Evolutionary conservation across 2,888 invertebrate genomes (phyloP).

Genomic region (Protophormia terraenovae): DNA sequence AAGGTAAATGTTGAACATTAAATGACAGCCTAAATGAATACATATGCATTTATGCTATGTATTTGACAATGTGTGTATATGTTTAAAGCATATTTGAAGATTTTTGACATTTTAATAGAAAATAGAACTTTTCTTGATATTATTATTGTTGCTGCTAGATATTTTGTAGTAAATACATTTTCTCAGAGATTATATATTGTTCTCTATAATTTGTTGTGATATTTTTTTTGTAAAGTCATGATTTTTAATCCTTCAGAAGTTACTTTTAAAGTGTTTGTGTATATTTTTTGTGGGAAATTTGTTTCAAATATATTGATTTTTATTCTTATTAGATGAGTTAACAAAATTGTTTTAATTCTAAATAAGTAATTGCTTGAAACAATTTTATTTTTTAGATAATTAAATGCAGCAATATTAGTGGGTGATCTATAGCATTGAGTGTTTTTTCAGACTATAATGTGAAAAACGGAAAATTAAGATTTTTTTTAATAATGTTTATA

Average conservation of each 20-base stretch:
- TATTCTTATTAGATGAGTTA: background rate
- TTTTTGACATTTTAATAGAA: slow-evolving; percentile 54
- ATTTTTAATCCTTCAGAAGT: background rate
- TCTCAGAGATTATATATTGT: background rate
- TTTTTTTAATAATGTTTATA: too few relatives aligned
- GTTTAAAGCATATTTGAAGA: slow-evolving; percentile 13
- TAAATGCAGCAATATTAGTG: too few relatives aligned
- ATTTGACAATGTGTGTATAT: background rate
- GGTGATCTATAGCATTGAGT: too few relatives aligned
- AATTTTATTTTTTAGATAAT: too few relatives aligned
- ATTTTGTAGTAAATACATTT: background rate
- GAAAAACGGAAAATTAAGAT: too few relatives aligned
- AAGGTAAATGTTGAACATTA: slow-evolving; percentile 11
- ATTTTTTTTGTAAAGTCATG: slow-evolving; percentile 29
- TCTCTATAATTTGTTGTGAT: background rate
- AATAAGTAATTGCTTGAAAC: too few relatives aligned
- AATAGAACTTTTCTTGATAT: background rate
- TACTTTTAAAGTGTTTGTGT: background rate
- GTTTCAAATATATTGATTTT: background rate
- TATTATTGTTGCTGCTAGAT: background rate
- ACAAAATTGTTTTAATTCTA: too few relatives aligned
- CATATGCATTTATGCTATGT: background rate
- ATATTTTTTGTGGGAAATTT: background rate
- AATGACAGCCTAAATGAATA: slow-evolving; percentile 45
- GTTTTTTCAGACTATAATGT: too few relatives aligned